Base-by-base conservation (phyloP, 1,140 invertebrate species). In the Bilobella aurantiaca region DNA sequence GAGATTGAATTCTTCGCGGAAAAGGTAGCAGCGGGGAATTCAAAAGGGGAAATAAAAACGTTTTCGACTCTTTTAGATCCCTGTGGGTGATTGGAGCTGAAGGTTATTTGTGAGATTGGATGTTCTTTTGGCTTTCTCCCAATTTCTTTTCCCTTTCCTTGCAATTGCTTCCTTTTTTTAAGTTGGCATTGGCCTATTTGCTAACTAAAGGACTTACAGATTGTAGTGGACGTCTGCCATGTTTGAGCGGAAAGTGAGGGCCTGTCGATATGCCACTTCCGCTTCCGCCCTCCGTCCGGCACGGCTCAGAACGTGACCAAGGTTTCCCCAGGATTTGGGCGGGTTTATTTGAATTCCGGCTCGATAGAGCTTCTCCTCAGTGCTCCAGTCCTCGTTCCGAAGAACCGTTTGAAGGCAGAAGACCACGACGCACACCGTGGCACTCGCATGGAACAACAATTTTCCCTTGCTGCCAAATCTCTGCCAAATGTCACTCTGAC, bases 161-260 rank as follows among this genome's bases (percentile, higher is more conserved):
- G 25, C 23, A 18, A 16, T 53, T 53, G 12, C 8, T 53, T 23
- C 49, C 25, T 53, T 53, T 12, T 8, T 23, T 53, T 23, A 18
- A 18, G 12, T 3, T 23, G 49, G 49, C 23, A 5, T 8, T 8
- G 3, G 12, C n/a, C n/a, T 42, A n/a, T 16, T 53, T 53, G 14
- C 49, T 53, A 53, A 53, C 12, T 53, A 53, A 53, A 5, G 3
- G 30, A 67, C 93, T 95, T 82, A 97, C 94, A 98, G 81, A 81
- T 96, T 96, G 78, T 95, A 96, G 81, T 95, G 92, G 57, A 95
- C 91, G 77, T 96, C 93, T 63, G 93, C 93, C 92, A 96, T 96
- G 79, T 95, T 96, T 67, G 89, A 86, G 78, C 92, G 84, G 82
- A 90, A 86, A 64, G 84, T 83, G 27, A 96, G 84, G 53, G 93